Base-by-base conservation (phyloP, 2,888 invertebrate genomes). In the Ctena decussata region DNA sequence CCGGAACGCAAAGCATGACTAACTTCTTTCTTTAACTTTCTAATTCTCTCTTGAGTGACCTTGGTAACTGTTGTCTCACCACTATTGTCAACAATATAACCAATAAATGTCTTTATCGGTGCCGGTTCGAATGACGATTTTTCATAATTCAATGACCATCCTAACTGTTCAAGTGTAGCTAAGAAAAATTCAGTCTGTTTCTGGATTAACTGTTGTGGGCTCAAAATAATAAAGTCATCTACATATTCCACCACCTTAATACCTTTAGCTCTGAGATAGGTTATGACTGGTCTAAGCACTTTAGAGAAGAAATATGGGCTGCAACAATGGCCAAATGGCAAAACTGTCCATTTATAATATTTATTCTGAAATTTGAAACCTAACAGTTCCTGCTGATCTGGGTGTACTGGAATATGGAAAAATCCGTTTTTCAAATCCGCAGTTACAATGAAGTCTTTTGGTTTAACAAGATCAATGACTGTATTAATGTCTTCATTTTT, bases 261-360 rank as follows among this genome's bases (percentile, higher is more conserved):
- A 77, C 82, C 77, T 71, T n/a, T 21, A 5, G 32, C 15, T 1
- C 77, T 27, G 35, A 77, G 44, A 35, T 71, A 44, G 2, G 71
- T 41, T 30, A 77, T 24, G 11, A 82, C 49, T 6, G 82, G 82
- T 21, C 65, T 39, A 30, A 71, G 46, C 1, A 46, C 18, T 41
- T 77, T 82, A 15, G 71, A 82, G 27, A 77, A 76, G 65, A 82
- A 82, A 72, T 71, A 82, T 6, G 77, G 71, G 35, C 65, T 65
- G 18, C 65, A 65, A 21, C 35, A 35, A 24, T 65, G 65, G 11
- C 65, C 32, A 35, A 65, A 82, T 6, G 82, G 77, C 0, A 82
- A n/a, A 46, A 53, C 71, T 15, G 57, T 27, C 82, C 77, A 82
- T 18, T 3, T 57, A 44, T 53, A 77, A 46, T 41, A 73, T 15